Base-by-base conservation (phyloP, 2,797 vertebrate genomes). In the Loriculus beryllinus region DNA sequence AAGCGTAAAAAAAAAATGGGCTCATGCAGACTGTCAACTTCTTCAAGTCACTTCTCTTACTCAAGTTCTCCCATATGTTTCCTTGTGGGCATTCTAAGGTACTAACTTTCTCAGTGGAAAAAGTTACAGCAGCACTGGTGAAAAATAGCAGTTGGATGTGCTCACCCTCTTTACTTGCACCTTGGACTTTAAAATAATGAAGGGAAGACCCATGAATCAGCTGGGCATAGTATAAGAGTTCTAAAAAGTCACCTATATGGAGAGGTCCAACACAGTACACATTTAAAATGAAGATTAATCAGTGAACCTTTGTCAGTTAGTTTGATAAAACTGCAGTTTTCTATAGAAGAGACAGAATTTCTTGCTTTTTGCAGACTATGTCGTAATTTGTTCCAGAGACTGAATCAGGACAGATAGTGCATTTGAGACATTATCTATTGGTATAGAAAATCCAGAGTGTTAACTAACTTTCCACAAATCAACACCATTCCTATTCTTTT, bases 251-350 rank as follows among this genome's bases (percentile, higher is more conserved):
- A 1, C 19, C 8, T 56, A 0, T 39, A 10, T 8, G 17, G 10
- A 26, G 28, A 3, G 2, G 6, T 76, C 13, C 33, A 37, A 25
- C 0, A 0, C 35, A 72, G n/a, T 6, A 25, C 1, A 0, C 43
- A 19, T 65, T 91, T 72, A 20, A 74, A 68, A 17, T 3, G 10
- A 22, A 62, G 31, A 43, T 83, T 59, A 25, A 65, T 78, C 28
- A 37, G 31, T 65, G 39, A 78, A 28, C n/a, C 20, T 82, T 63
- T 69, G 23, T 63, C 42, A 33, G 13, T 28, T 76, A 47, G 19
- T 88, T 77, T 92, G 45, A 33, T 79, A 68, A 90, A 84, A 26
- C 7, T 0, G 0, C 18, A 31, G 2, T 67, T 93, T 93, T 60
- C 67, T 67, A 26, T 37, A 48, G 54, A 64, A 84, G 67, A 56